These are phyloP conservation scores for Orcinus orca DNA, from an alignment of 2,113 vertebrate genomes.

Conservation along the genomic window DNA sequence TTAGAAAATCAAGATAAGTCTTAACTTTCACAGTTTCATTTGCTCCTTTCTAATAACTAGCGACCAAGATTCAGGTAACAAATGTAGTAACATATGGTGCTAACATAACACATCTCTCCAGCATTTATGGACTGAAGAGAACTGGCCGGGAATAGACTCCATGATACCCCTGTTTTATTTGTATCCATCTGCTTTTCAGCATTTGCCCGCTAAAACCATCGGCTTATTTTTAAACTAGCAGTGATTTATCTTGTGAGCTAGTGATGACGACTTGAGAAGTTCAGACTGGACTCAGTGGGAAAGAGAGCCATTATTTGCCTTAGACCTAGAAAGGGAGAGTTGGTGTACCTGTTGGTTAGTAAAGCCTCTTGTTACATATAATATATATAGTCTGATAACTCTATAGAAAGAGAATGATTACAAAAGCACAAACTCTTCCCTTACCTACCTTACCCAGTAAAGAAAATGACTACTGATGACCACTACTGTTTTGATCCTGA, in stretches of 20 bases:
- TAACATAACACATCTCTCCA: background rate
- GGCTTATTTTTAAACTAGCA: background rate
- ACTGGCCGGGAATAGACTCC: background rate
- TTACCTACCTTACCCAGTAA: background rate
- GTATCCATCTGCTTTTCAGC: background rate
- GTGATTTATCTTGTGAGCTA: background rate
- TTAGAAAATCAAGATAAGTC: background rate
- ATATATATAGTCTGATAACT: background rate
- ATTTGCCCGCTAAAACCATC: background rate
- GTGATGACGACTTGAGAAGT: background rate
- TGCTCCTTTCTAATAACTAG: slow-evolving; percentile 27
- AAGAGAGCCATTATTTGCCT: background rate
- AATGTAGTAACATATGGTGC: background rate
- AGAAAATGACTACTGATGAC: background rate
- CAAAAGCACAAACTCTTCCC: background rate
- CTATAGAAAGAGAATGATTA: background rate
- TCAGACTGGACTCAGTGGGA: background rate
- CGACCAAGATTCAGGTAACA: background rate
- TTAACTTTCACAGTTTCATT: background rate
- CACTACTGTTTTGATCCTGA: background rate
- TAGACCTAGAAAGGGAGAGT: background rate
- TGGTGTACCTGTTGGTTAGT: accelerated
- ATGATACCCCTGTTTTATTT: background rate
- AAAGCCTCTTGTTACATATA: background rate
- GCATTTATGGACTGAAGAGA: background rate